These are phyloP conservation scores for Asteroscopus sphinx DNA, from an alignment of 2,888 invertebrate genomes.

Conservation along the genomic window DNA sequence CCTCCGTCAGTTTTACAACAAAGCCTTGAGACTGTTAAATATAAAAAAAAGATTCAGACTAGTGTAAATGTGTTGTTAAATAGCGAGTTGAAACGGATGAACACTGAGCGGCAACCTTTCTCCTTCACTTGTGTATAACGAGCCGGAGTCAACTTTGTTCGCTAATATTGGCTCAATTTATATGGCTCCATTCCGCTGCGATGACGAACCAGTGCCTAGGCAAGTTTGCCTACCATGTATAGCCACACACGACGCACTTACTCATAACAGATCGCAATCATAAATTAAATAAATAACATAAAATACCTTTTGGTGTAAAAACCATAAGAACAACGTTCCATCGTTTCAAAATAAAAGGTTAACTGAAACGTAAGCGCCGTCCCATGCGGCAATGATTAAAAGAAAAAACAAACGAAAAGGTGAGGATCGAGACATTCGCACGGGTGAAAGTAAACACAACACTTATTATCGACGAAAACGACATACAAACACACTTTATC, in stretches of 20 bases:
- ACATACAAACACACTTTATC: conserved; percentile 90
- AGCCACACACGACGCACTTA: conserved; percentile 85
- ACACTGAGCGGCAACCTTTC: conserved; percentile 48
- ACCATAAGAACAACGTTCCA: conserved; percentile 95
- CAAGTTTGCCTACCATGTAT: conserved; percentile 60
- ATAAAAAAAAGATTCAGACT: conserved; percentile 22
- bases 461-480: conserved; percentile 89
- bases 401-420: conserved; percentile 86
- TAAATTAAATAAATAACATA: conserved; percentile 89
- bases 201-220: conserved; percentile 57
- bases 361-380: conserved; percentile 89
- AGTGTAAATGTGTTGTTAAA: conserved; percentile 11
- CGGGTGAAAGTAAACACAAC: conserved; percentile 89
- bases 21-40: conserved; percentile 16
- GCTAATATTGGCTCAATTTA: conserved; percentile 56
- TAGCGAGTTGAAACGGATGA: conserved; percentile 9
- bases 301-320: conserved; percentile 95
- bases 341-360: conserved; percentile 91
- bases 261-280: conserved; percentile 81
- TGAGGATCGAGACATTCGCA: conserved; percentile 89
- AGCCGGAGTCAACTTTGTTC: conserved; percentile 37
- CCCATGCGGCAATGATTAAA: conserved; percentile 87
- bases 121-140: conserved; percentile 43
- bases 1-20: conserved; percentile 38
- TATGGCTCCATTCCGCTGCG: conserved; percentile 50